Conservation (phyloP, 2,113 vertebrate species). For the Pluvialis apricaria region DNA sequence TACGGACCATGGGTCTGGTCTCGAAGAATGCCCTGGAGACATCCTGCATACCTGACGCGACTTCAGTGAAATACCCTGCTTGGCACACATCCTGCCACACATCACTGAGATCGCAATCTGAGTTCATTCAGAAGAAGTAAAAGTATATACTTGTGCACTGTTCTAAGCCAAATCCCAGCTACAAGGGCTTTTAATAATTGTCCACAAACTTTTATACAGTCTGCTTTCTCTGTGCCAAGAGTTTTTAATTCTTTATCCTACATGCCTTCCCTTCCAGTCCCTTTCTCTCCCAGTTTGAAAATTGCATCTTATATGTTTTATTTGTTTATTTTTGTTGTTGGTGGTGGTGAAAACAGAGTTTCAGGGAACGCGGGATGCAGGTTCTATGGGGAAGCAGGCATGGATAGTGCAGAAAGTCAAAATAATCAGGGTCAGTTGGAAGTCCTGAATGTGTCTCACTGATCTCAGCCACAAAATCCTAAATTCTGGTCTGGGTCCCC, state of each 20-base stretch:
- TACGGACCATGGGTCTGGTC: rapidly evolving
- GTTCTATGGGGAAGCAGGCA: not conserved
- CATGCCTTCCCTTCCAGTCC: not conserved
- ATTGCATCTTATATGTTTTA: not conserved
- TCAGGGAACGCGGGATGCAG: not conserved
- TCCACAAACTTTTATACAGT: not conserved
- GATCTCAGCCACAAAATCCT: not conserved
- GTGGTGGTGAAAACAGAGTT: not conserved
- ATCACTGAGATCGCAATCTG: not conserved
- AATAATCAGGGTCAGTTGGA: not conserved
- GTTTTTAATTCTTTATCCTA: not conserved
- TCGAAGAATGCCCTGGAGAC: rapidly evolving
- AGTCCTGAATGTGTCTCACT: not conserved
- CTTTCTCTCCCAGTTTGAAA: not conserved
- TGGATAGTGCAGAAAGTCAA: not conserved
- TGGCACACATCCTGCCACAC: not conserved
- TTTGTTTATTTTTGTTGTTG: not conserved
- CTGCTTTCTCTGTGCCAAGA: not conserved
- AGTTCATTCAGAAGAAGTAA: not conserved
- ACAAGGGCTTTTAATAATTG: not conserved
- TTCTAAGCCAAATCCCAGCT: not conserved
- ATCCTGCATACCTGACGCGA: not conserved
- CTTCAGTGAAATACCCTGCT: not conserved
- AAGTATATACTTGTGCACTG: not conserved
- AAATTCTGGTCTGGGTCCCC: not conserved